Percentiles rank a stretch among this genome's conserved stretches.
Evolutionary conservation across 2,797 vertebrate species (phyloP).

Genomic region (Chrosomus eos): DNA sequence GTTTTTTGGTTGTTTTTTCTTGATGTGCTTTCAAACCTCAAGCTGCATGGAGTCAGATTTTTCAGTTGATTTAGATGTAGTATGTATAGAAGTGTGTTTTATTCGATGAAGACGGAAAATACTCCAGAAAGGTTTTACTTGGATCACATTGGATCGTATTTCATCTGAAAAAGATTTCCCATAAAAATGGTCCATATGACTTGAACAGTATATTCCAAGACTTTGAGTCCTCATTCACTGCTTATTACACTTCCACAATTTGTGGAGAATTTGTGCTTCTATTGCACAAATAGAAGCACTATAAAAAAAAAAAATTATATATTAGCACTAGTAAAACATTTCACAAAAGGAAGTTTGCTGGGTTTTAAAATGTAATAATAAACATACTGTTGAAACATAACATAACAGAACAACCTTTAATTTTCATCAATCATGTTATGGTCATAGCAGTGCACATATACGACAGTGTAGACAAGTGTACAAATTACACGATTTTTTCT

Average conservation of each 20-base stretch:
- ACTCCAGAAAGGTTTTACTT: not conserved
- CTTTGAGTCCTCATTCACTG: too few species aligned
- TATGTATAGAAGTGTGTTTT: not conserved
- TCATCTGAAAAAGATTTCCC: too few species aligned
- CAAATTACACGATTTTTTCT: not conserved
- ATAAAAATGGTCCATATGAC: too few species aligned
- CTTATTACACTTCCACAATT: too few species aligned
- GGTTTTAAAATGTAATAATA: not conserved
- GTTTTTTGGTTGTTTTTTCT: not conserved
- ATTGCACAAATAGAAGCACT: too few species aligned
- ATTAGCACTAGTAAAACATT: not conserved
- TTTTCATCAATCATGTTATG: not conserved
- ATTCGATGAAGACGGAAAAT: not conserved
- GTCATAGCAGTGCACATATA: not conserved
- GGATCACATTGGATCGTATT: not conserved
- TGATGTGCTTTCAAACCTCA: not conserved
- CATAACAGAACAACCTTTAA: not conserved
- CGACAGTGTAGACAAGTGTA: not conserved
- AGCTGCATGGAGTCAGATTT: not conserved
- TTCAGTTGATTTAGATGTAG: constrained; percentile 4
- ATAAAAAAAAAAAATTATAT: too few species aligned
- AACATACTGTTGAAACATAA: not conserved
- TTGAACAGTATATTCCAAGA: too few species aligned
- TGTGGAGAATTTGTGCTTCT: too few species aligned
- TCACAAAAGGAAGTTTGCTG: not conserved